Conservation (phyloP, 2,888 invertebrate species). For the Lagria hirta region DNA sequence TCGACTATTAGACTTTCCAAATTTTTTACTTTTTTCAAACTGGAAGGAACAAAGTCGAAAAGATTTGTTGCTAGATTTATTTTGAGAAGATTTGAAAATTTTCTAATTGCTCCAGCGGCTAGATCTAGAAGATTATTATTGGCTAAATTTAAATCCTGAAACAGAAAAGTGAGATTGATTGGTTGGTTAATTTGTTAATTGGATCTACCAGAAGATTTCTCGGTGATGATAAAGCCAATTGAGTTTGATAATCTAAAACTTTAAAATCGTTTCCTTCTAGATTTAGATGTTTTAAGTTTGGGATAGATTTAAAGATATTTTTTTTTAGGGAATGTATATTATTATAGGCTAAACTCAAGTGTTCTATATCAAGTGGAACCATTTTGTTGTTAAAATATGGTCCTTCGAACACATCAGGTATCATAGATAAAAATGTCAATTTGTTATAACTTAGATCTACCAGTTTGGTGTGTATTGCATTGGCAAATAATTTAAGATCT, state of each 20-base stretch:
- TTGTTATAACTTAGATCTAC: slow-evolving; percentile 62
- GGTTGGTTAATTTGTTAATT: too few species aligned
- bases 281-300: slow-evolving; percentile 61
- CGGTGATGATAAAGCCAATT: slow-evolving; percentile 59
- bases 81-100: slow-evolving; percentile 57
- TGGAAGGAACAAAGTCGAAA: slow-evolving; percentile 61
- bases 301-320: slow-evolving; percentile 65
- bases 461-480: slow-evolving; percentile 51
- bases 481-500: slow-evolving; percentile 57
- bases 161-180: slow-evolving; percentile 8
- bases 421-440: slow-evolving; percentile 62
- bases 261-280: slow-evolving; percentile 65
- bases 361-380: slow-evolving; percentile 61
- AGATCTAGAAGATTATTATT: slow-evolving; percentile 61
- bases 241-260: slow-evolving; percentile 62
- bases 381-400: slow-evolving; percentile 59
- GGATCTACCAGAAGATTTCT: slow-evolving; percentile 61
- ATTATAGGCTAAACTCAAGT: slow-evolving; percentile 66
- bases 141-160: slow-evolving; percentile 48
- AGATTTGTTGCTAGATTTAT: slow-evolving; percentile 64
- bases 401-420: slow-evolving; percentile 67
- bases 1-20: slow-evolving; percentile 63
- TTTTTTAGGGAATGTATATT: slow-evolving; percentile 63
- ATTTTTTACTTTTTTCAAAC: slow-evolving; percentile 57
- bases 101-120: slow-evolving; percentile 59